Evolutionary conservation across 2,113 vertebrate species (phyloP).

Genomic region (Microcebus tavaratra): DNA sequence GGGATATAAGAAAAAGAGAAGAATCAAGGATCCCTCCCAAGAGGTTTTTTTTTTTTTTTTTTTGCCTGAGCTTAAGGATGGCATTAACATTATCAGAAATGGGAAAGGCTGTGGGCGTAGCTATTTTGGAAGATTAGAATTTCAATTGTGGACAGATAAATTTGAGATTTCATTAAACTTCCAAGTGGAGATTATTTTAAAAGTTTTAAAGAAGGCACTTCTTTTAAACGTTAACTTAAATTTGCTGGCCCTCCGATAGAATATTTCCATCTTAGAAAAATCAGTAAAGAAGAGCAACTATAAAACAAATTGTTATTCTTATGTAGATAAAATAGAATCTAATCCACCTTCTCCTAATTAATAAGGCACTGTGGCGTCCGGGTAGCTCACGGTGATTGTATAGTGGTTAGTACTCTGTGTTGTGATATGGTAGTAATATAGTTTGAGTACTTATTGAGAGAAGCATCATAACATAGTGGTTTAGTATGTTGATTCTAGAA

Average conservation of each 20-base stretch:
- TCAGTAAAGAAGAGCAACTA: not conserved
- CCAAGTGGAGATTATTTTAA: not conserved
- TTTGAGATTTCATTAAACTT: not conserved
- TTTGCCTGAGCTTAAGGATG: not conserved
- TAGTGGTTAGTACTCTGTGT: no score
- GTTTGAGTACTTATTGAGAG: not conserved
- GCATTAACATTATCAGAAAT: not conserved
- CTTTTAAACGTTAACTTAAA: not conserved
- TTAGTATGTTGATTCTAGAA: not conserved
- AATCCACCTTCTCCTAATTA: not conserved
- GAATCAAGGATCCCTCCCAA: not conserved
- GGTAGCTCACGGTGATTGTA: no score
- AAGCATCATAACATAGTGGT: not conserved
- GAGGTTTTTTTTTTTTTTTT: not conserved
- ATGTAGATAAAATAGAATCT: not conserved
- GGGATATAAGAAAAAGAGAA: not conserved
- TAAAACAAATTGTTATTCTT: not conserved
- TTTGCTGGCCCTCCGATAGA: not conserved
- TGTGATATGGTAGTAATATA: not conserved
- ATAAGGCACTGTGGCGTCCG: not conserved
- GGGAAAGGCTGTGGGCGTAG: not conserved
- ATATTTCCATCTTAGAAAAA: not conserved
- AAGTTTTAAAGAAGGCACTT: not conserved
- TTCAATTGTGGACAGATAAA: not conserved
- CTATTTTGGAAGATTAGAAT: not conserved